Percentiles rank a stretch among this genome's conserved stretches.
phyloP scores from a whole-genome alignment of 2,888 invertebrate genomes.

The Hirtodrosophila cameraria region DNA sequence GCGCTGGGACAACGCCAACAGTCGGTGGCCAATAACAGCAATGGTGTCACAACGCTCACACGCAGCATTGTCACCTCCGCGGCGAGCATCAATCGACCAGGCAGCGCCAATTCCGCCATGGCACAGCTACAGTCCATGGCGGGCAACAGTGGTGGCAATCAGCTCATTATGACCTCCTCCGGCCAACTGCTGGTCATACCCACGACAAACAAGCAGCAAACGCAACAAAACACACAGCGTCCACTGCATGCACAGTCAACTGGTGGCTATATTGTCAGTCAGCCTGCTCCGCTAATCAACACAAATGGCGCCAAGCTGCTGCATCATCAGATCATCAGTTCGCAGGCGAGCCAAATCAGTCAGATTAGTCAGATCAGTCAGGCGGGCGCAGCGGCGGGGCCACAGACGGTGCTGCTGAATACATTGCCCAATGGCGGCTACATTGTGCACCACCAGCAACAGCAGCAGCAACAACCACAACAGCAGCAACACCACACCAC shows the following conservation, averaged over 20 bases:
- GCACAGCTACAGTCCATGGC: slow-evolving; percentile 77
- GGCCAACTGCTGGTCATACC: slow-evolving; percentile 84
- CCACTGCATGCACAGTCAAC: slow-evolving; percentile 48
- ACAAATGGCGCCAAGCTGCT: slow-evolving; percentile 54
- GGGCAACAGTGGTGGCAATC: slow-evolving; percentile 71
- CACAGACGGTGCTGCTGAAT: slow-evolving; percentile 93
- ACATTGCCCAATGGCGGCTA: slow-evolving; percentile 91
- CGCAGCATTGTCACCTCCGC: slow-evolving; percentile 91
- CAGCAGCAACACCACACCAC: slow-evolving; percentile 85
- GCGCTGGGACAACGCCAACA: slow-evolving; percentile 79
- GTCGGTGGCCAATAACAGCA: slow-evolving; percentile 35
- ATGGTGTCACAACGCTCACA: slow-evolving; percentile 82
- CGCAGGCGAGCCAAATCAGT: slow-evolving; percentile 58
- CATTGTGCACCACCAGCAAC: slow-evolving; percentile 90
- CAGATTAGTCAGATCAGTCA: slow-evolving; percentile 34
- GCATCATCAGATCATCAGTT: slow-evolving; percentile 66
- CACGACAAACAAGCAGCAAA: slow-evolving; percentile 51
- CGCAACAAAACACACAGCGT: slow-evolving; percentile 50
- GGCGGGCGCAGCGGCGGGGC: slow-evolving; percentile 44
- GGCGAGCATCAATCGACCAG: slow-evolving; percentile 90
- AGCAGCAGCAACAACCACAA: slow-evolving; percentile 86
- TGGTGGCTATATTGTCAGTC: slow-evolving; percentile 62
- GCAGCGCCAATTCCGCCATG: slow-evolving; percentile 42
- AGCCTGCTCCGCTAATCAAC: slow-evolving; percentile 49
- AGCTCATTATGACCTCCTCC: slow-evolving; percentile 84